Conservation (phyloP, 2,888 invertebrate species). For the Napeogenes inachia region DNA sequence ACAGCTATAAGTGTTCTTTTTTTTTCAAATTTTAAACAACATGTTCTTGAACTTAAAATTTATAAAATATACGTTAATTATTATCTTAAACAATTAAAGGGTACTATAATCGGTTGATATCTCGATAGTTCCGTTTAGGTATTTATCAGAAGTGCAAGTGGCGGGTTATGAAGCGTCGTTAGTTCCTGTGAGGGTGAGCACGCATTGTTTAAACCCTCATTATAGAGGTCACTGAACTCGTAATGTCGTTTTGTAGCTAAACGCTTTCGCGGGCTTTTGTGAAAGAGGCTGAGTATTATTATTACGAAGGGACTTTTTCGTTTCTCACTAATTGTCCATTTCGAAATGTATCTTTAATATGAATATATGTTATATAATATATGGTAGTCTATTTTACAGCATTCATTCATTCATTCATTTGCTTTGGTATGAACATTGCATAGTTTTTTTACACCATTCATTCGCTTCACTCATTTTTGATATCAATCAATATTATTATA, state of each 20-base stretch:
- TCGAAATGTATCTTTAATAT: neutral
- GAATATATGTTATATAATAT: too few relatives aligned
- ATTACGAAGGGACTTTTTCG: neutral
- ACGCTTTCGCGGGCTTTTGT: slow-evolving; percentile 2
- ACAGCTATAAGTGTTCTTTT: too few relatives aligned
- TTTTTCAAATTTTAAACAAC: too few relatives aligned
- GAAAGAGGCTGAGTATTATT: neutral
- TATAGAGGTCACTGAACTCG: slow-evolving; percentile 49
- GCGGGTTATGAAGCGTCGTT: slow-evolving; percentile 26
- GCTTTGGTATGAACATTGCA: too few relatives aligned
- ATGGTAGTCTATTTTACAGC: too few relatives aligned
- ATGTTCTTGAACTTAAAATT: too few relatives aligned
- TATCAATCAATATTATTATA: too few relatives aligned
- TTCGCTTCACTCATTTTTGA: too few relatives aligned
- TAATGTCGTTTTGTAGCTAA: slow-evolving; percentile 10
- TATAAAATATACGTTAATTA: too few relatives aligned
- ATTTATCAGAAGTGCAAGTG: slow-evolving; percentile 28
- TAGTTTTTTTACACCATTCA: too few relatives aligned
- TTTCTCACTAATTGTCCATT: neutral
- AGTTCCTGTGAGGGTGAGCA: slow-evolving; percentile 55
- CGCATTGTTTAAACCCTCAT: slow-evolving; percentile 43
- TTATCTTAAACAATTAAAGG: too few relatives aligned
- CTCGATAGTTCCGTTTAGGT: slow-evolving; percentile 1
- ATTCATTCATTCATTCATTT: too few relatives aligned
- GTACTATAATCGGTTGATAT: neutral